Percentiles rank a stretch among this genome's conserved stretches.
Conservation (phyloP, 2,797 vertebrate species). For the Enteromius unitaeniatus region DNA sequence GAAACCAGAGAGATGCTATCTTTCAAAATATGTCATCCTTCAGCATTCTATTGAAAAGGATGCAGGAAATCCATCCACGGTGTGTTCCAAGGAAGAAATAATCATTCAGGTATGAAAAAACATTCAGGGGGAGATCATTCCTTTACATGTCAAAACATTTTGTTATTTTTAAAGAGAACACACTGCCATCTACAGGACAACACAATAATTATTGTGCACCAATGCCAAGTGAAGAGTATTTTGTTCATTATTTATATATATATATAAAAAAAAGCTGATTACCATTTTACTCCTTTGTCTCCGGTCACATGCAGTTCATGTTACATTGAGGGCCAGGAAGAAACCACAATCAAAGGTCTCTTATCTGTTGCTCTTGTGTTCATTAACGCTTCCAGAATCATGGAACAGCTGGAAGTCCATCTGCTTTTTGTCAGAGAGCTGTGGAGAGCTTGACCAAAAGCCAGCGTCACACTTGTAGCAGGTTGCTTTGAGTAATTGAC, state of each 20-base stretch:
- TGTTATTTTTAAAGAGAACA: not conserved
- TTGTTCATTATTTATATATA: no score
- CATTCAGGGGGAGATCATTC: no score
- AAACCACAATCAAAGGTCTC: not conserved
- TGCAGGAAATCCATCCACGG: not conserved
- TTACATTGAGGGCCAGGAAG: not conserved
- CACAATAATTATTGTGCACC: not conserved
- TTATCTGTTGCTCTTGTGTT: not conserved
- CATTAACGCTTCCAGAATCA: not conserved
- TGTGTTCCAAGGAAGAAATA: not conserved
- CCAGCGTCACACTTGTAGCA: not conserved
- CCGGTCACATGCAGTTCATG: not conserved
- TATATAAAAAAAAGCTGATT: not conserved
- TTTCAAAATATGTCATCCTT: not conserved
- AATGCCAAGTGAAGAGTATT: not conserved
- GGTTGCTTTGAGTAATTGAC: conserved; percentile 28
- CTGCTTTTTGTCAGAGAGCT: not conserved
- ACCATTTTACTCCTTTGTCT: not conserved
- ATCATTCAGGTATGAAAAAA: not conserved
- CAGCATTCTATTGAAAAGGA: not conserved
- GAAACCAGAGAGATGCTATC: not conserved
- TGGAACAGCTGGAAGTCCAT: not conserved
- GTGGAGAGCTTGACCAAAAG: not conserved
- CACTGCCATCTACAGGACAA: conserved; percentile 39
- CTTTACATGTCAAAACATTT: not conserved